These are phyloP conservation scores for Dunckerocampus dactyliophorus DNA, from an alignment of 2,113 vertebrate genomes.

Conservation along the genomic window DNA sequence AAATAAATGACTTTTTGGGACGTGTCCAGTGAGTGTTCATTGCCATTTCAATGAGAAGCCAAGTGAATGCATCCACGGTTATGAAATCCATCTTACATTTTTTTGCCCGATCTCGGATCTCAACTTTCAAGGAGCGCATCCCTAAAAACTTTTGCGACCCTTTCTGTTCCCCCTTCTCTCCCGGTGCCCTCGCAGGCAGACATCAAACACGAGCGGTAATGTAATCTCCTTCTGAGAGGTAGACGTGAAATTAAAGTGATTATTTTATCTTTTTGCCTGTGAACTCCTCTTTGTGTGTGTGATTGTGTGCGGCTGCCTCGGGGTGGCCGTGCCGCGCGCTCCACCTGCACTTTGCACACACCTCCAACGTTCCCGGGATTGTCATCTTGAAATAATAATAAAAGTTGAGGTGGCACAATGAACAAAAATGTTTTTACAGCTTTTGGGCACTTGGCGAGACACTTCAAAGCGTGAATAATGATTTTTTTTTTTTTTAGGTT, in stretches of 20 bases:
- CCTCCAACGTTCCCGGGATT: neutral
- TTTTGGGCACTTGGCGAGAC: neutral
- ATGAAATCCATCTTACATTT: too few relatives aligned
- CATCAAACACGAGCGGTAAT: conserved; percentile 3
- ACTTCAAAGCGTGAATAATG: neutral
- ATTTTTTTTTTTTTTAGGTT: too few relatives aligned
- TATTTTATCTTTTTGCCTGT: conserved; percentile 1
- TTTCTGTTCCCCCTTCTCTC: neutral
- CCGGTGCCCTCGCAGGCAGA: neutral
- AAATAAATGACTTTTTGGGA: too few relatives aligned
- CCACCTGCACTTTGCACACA: neutral
- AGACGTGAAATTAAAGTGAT: neutral
- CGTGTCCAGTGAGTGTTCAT: too few relatives aligned
- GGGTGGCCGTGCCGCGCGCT: neutral
- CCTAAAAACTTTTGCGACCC: neutral
- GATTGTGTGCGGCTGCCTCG: neutral
- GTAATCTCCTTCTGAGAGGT: neutral
- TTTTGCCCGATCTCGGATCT: too few relatives aligned
- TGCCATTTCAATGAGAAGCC: too few relatives aligned
- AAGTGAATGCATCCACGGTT: too few relatives aligned
- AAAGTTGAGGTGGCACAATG: neutral
- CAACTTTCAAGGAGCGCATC: neutral
- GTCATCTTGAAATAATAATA: neutral
- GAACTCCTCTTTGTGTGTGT: neutral
- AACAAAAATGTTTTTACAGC: neutral